phyloP scores from a whole-genome alignment of 2,888 invertebrate species.

The Hirudinaria manillensis region DNA sequence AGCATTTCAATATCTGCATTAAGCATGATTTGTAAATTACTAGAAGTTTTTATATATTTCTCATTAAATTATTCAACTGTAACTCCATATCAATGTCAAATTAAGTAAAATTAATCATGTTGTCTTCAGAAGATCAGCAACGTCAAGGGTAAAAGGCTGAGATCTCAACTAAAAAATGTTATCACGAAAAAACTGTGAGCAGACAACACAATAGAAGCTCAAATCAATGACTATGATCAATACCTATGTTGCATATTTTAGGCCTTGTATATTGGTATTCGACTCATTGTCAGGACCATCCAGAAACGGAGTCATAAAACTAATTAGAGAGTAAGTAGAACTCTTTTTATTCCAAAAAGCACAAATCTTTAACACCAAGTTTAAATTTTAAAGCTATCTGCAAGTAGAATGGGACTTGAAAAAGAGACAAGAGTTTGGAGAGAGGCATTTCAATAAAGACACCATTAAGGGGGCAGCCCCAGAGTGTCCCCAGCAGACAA shows the following conservation, averaged over 20 bases:
- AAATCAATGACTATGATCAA: not conserved
- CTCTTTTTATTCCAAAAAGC: not conserved
- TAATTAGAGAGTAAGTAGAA: slow-evolving; percentile 66
- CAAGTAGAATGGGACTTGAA: slow-evolving; percentile 59
- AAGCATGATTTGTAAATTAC: too few relatives aligned
- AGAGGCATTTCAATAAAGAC: slow-evolving; percentile 70
- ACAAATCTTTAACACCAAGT: not conserved
- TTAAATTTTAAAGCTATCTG: slow-evolving; percentile 54
- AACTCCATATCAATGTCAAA: too few relatives aligned
- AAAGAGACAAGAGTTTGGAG: slow-evolving; percentile 41
- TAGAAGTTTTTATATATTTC: too few relatives aligned
- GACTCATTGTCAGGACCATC: slow-evolving; percentile 80
- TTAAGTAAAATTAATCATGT: too few relatives aligned
- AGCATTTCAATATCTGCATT: too few relatives aligned
- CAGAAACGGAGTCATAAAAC: slow-evolving; percentile 78
- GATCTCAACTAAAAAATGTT: slow-evolving; percentile 24
- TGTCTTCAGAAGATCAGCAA: not conserved
- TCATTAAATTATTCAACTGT: too few relatives aligned
- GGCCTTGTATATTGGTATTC: slow-evolving; percentile 87
- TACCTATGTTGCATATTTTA: slow-evolving; percentile 55
- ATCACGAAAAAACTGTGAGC: not conserved
- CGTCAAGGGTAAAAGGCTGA: not conserved
- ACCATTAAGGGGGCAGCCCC: slow-evolving; percentile 79
- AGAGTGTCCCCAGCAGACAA: slow-evolving; percentile 93
- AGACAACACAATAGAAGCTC: not conserved